These are phyloP conservation scores for Mesaphorura yosii DNA, from an alignment of 1,140 invertebrate genomes.

Conservation along the genomic window DNA sequence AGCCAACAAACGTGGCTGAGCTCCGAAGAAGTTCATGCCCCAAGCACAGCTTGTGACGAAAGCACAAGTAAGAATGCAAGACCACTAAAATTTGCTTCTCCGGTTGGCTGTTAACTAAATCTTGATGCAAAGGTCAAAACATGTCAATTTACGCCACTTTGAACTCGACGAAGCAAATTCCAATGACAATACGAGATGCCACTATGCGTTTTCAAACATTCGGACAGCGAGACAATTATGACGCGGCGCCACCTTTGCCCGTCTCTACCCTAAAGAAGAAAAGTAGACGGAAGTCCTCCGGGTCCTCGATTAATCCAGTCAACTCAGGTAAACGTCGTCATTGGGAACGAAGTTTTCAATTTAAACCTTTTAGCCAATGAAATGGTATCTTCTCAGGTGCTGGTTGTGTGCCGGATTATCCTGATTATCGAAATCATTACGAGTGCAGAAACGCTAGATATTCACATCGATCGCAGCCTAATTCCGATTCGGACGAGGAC, in stretches of 20 bases:
- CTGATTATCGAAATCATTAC: too few relatives aligned
- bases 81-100: background rate
- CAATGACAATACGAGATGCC: constrained; percentile 25
- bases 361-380: too few relatives aligned
- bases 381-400: too few relatives aligned
- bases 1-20: constrained; percentile 30
- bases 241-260: constrained; percentile 11
- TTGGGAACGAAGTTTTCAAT: background rate
- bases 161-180: constrained; percentile 25
- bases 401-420: too few relatives aligned
- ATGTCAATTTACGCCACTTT: constrained; percentile 28
- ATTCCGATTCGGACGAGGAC: constrained; percentile 25
- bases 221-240: constrained; percentile 26
- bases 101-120: too few relatives aligned
- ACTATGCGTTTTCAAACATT: constrained; percentile 26
- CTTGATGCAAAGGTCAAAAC: background rate
- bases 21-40: constrained; percentile 10
- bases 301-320: constrained; percentile 9
- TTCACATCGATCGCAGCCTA: too few relatives aligned
- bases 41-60: background rate
- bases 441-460: too few relatives aligned
- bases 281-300: constrained; percentile 13
- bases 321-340: constrained; percentile 8
- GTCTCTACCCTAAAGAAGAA: constrained; percentile 8
- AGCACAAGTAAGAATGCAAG: background rate